Conservation (phyloP, 1,140 invertebrate species). For the Temnothorax nylanderi region DNA sequence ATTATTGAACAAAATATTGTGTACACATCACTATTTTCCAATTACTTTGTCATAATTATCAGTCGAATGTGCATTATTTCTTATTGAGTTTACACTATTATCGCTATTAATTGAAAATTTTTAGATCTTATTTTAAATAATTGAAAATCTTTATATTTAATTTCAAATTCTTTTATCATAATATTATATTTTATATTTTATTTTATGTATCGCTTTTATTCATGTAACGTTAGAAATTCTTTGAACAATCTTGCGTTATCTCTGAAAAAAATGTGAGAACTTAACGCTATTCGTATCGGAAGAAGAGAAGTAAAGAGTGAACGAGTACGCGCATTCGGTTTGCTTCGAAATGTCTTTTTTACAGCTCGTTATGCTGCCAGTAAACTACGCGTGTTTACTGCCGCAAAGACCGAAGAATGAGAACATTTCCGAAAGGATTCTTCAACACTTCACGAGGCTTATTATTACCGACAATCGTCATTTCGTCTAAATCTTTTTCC, state of each 20-base stretch:
- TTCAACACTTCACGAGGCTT: conserved; percentile 9
- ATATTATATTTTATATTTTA: neutral
- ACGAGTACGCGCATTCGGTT: neutral
- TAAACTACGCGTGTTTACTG: conserved; percentile 5
- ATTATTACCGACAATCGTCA: neutral
- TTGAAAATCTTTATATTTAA: neutral
- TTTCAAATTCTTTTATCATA: neutral
- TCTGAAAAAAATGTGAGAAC: neutral
- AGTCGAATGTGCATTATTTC: neutral
- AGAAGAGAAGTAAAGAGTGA: neutral
- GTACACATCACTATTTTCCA: neutral
- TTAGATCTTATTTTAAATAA: neutral
- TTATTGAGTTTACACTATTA: neutral
- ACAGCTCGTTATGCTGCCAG: neutral
- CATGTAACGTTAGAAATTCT: neutral
- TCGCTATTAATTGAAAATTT: neutral
- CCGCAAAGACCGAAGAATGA: conserved; percentile 38
- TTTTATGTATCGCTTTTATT: neutral
- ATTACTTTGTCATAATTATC: neutral
- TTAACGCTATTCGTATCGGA: neutral
- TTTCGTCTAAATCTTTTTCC: conserved; percentile 1
- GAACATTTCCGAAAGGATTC: conserved; percentile 32
- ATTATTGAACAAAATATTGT: neutral
- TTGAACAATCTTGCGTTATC: no score
- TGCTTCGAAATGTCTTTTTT: conserved; percentile 11